Base-by-base conservation (phyloP, 2,888 invertebrate species). In the Mythimna ferrago region DNA sequence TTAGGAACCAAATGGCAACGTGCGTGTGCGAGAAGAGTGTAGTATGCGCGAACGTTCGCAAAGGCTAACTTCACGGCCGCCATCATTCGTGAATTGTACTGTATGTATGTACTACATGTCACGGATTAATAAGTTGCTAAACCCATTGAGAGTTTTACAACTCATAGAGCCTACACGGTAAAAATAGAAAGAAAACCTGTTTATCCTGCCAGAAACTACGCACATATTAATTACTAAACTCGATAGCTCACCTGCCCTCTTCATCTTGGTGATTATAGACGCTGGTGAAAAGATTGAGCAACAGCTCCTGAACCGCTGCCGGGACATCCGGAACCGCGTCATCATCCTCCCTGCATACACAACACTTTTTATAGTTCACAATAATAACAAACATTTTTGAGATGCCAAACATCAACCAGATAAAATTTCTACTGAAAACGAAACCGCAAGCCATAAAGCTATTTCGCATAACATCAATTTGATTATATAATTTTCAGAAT, bases 231-330 rank as follows among this genome's bases (percentile, higher is more conserved):
- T 38, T 38, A 38, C 38, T 38, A 44, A 35, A 19, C 16, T 32
- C 0, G 6, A 6, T 16, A 54, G 26, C 64, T 84, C 68, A 96
- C 96, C 96, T 94, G 62, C 99, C 99, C 93, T 99, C 99, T 87
- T 99, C 98, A 91, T 99, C 99, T 94, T 99, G 99, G 92, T 99
- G 99, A 92, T 99, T 99, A 93, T 99, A 99, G 6, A 99, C 98
- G 0, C 98, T 98, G 19, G 99, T 99, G 92, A 99, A 99, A 56
- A 99, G 97, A 57, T 98, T 98, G 11, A 98, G 97, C 58, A 99
- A 97, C 71, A 99, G 95, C 88, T 99, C 99, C 92, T 99, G 99
- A 0, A 99, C 98, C 0, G 98, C 98, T 0, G 98, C 98, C 9
- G 97, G 97, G 0, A 99, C 99, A 90, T 99, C 99, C 0, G 99